A percentile compares a stretch with the other conserved stretches of the same genome.
Evolutionary conservation across 2,888 invertebrate species (phyloP).

Genomic region (Apotomis capreana): DNA sequence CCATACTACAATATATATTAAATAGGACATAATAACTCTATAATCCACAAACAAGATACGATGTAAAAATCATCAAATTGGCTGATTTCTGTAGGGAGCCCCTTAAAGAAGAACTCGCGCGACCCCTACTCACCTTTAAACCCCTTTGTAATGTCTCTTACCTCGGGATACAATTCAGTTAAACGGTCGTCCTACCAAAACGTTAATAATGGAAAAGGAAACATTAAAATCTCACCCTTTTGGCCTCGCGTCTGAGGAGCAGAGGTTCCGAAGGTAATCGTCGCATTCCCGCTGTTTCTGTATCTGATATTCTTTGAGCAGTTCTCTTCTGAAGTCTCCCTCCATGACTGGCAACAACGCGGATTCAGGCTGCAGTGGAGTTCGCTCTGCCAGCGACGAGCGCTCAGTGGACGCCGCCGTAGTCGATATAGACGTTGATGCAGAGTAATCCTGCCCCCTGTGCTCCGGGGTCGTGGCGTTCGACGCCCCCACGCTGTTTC

Average conservation of each 20-base stretch:
- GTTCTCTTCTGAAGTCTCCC: constrained; percentile 84
- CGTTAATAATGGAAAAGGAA: neutral
- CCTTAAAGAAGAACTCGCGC: no score
- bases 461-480: constrained; percentile 88
- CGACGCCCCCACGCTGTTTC: constrained; percentile 68
- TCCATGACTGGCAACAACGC: constrained; percentile 59
- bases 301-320: constrained; percentile 91
- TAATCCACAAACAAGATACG: no score
- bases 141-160: no score
- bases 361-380: constrained; percentile 63
- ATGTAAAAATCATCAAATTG: no score
- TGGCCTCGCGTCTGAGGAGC: constrained; percentile 69
- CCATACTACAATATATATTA: no score
- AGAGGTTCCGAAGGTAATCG: constrained; percentile 75
- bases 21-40: no score
- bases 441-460: constrained; percentile 86
- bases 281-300: constrained; percentile 87
- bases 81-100: no score
- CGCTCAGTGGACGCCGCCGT: constrained; percentile 87
- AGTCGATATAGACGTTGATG: constrained; percentile 84
- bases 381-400: constrained; percentile 64
- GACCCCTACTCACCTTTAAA: no score
- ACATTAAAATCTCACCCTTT: constrained; percentile 62
- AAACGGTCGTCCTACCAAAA: neutral
- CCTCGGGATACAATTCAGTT: no score